These are phyloP conservation scores for Eupithecia abbreviata DNA, from an alignment of 2,888 invertebrate species.

Conservation along the genomic window DNA sequence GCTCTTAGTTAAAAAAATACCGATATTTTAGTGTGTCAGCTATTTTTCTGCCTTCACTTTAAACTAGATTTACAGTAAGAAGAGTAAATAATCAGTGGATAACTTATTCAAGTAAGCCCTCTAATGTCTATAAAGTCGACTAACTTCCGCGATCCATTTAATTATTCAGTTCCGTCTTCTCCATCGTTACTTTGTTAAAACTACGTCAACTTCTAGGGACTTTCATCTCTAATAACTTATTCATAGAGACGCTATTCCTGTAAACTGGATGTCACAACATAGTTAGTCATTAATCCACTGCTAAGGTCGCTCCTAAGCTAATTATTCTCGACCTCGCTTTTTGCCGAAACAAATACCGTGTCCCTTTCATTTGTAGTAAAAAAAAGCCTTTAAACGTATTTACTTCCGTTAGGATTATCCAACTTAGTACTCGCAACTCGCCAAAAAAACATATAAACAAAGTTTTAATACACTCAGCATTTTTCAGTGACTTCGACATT, in stretches of 20 bases:
- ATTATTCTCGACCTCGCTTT: conserved; percentile 29
- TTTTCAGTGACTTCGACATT: neutral
- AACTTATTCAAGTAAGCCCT: neutral
- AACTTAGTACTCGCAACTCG: neutral
- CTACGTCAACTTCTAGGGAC: conserved; percentile 29
- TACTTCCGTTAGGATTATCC: neutral
- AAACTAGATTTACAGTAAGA: neutral
- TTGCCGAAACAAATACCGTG: conserved; percentile 8
- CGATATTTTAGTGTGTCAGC: neutral
- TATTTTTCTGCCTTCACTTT: neutral
- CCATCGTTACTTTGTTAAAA: conserved; percentile 24
- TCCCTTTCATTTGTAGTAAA: neutral
- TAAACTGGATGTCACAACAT: conserved; percentile 17
- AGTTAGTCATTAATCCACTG: conserved; percentile 24
- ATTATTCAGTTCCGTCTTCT: conserved; percentile 28
- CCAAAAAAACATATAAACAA: neutral
- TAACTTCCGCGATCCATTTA: conserved; percentile 21
- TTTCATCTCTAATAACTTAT: conserved; percentile 36
- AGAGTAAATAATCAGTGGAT: neutral
- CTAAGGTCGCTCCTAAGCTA: conserved; percentile 23
- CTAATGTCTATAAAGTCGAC: conserved; percentile 15
- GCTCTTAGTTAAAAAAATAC: neutral
- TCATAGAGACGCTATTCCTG: conserved; percentile 17
- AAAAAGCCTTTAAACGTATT: neutral
- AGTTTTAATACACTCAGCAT: neutral